Base-by-base conservation (phyloP, 64 coral and sea anemone species). In the Actinia tenebrosa region DNA sequence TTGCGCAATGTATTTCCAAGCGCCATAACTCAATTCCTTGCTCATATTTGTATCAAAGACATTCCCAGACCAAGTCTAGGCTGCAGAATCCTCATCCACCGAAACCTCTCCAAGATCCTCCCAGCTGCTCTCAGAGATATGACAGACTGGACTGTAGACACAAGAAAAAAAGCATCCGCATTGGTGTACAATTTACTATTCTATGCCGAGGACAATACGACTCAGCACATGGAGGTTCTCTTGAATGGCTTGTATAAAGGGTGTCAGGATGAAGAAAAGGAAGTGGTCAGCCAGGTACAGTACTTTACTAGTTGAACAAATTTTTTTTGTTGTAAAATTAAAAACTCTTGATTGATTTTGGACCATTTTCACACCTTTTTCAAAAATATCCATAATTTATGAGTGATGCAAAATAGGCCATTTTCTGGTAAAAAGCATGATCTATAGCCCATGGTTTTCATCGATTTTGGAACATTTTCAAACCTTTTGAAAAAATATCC, bases 121-220 rank as follows among this genome's bases (percentile, higher is more conserved):
- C 97, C 97, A 10, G 97, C 97, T 64, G 93, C 93, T 8, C 66
- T 99, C 44, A 84, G 97, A 86, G 97, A 99, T 84, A 99, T 99
- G 93, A 66, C 86, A 18, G 97, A 99, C 46, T 99, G 97, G 97
- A 95, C 97, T 8, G 82, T 79, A 8, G 90, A 90, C 16, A 99
- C 97, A 52, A 99, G 97, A 89, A 95, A 95, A 23, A 99, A 99
- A 93, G 97, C 94, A 78, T 53, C 96, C 18, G 94, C 96, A 47
- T 77, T 98, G 30, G 86, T 98, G 54, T 98, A 95, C 60, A 91
- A 95, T 59, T 84, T 98, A 53, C 80, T 98, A 2, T 95, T 95
- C 78, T 98, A 98, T 93, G 93, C 93, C 37, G 96, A 98, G 45
- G 96, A 98, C 47, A 89, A 98, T 81, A 88, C 90, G 23, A 98